phyloP scores from a whole-genome alignment of 2,888 invertebrate species.

The Amphimallon solstitiale region DNA sequence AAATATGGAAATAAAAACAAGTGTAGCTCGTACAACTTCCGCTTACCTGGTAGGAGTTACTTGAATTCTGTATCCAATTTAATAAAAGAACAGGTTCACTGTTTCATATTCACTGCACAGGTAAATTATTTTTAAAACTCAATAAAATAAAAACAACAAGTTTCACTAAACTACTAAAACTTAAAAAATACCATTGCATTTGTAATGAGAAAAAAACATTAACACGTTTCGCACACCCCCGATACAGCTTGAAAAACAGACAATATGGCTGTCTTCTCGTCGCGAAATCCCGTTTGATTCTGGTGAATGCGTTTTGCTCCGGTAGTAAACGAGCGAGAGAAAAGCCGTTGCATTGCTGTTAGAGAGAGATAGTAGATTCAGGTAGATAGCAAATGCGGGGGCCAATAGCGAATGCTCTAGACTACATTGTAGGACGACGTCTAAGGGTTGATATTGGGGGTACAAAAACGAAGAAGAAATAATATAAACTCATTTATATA shows the following conservation, averaged over 20 bases:
- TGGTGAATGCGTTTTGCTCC: constrained; percentile 37
- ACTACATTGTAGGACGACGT: neutral
- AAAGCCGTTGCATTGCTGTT: neutral
- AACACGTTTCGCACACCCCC: constrained; percentile 22
- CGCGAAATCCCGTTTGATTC: constrained; percentile 48
- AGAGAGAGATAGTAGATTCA: neutral
- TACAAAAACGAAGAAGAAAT: neutral
- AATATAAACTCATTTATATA: too few species aligned
- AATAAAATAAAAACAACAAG: too few species aligned
- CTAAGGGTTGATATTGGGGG: neutral
- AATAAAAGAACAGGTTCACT: constrained; percentile 25
- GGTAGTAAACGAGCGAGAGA: constrained; percentile 26
- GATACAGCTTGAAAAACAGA: constrained; percentile 30
- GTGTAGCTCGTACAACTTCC: constrained; percentile 1
- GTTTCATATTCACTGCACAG: neutral
- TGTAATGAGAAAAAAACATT: neutral
- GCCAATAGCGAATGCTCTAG: neutral
- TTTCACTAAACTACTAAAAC: too few species aligned
- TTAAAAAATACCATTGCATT: neutral
- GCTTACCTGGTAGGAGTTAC: constrained; percentile 13
- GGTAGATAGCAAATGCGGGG: neutral
- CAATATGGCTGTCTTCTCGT: constrained; percentile 48
- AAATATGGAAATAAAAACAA: constrained; percentile 17
- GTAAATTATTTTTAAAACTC: neutral
- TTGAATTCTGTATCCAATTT: constrained; percentile 25